These are phyloP conservation scores for Takifugu flavidus DNA, from an alignment of 2,113 vertebrate species.

Conservation along the genomic window DNA sequence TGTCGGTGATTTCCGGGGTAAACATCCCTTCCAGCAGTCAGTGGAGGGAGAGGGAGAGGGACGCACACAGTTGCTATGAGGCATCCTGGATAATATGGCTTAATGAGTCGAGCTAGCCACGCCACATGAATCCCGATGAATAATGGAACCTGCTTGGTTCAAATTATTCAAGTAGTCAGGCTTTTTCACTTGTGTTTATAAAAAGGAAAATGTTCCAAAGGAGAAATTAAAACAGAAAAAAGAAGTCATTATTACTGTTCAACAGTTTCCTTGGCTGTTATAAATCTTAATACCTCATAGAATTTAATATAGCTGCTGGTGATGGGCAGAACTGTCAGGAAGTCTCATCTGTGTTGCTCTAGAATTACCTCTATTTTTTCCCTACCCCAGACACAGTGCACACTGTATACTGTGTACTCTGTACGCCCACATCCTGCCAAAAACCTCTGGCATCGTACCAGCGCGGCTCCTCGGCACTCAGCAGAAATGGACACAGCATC, in stretches of 20 bases:
- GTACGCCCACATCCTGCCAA: conserved; percentile 49
- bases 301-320: conserved; percentile 18
- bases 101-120: conserved; percentile 61
- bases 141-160: conserved; percentile 33
- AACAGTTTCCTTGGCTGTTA: conserved; percentile 12
- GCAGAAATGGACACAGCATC: conserved; percentile 42
- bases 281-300: conserved; percentile 21
- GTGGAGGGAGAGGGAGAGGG: conserved; percentile 5
- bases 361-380: conserved; percentile 22
- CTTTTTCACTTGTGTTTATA: conserved; percentile 24
- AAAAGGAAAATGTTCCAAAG: background rate
- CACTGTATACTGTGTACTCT: conserved; percentile 10
- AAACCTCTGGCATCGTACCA: conserved; percentile 49
- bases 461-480: conserved; percentile 43
- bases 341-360: conserved; percentile 19
- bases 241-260: conserved; percentile 15
- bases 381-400: conserved; percentile 12
- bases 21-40: conserved; percentile 45
- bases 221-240: conserved; percentile 17
- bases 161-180: conserved; percentile 29
- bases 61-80: conserved; percentile 34
- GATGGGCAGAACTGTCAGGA: conserved; percentile 32
- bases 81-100: conserved; percentile 62
- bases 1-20: conserved; percentile 37
- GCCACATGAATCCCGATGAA: conserved; percentile 58